Percentiles rank a stretch among this genome's conserved stretches.
Conservation (phyloP, 2,797 vertebrate species). For the Ctenochaetus hawaiiensis region DNA sequence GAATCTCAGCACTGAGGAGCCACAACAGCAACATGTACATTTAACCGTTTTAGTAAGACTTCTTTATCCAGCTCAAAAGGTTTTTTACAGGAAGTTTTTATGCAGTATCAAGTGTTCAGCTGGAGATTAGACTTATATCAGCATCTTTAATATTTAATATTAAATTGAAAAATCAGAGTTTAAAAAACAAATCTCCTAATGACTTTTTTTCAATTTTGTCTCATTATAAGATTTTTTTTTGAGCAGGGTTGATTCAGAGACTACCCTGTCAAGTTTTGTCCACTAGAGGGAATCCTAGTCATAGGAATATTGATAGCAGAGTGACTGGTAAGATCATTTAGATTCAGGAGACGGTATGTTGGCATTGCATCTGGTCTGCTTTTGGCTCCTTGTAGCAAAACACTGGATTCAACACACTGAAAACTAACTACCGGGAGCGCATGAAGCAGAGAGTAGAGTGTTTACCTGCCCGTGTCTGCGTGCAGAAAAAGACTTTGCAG, state of each 20-base stretch:
- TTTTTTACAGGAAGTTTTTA: not conserved
- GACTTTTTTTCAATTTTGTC: not conserved
- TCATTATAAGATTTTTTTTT: not conserved
- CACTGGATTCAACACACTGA: slow-evolving; percentile 1
- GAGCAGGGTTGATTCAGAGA: not conserved
- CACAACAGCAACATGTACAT: not conserved
- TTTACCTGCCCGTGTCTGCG: slow-evolving; percentile 93
- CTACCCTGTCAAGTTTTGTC: not conserved
- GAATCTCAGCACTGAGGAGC: not conserved
- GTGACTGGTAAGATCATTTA: not conserved
- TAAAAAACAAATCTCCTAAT: not conserved
- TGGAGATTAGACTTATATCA: not conserved
- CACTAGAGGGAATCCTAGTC: slow-evolving; percentile 48
- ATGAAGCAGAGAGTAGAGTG: slow-evolving; percentile 11
- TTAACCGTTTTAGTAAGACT: no score
- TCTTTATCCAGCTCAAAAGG: no score
- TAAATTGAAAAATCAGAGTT: no score
- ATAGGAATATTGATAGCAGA: not conserved
- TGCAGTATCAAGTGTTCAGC: fast-evolving
- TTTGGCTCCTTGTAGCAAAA: not conserved
- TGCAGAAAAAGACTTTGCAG: slow-evolving; percentile 91
- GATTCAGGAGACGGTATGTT: not conserved
- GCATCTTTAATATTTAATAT: not conserved
- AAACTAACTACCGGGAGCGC: not conserved
- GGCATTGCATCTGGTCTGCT: not conserved